phyloP scores from a whole-genome alignment of 1,140 invertebrate genomes.

The Zaprionus lachaisei region DNA sequence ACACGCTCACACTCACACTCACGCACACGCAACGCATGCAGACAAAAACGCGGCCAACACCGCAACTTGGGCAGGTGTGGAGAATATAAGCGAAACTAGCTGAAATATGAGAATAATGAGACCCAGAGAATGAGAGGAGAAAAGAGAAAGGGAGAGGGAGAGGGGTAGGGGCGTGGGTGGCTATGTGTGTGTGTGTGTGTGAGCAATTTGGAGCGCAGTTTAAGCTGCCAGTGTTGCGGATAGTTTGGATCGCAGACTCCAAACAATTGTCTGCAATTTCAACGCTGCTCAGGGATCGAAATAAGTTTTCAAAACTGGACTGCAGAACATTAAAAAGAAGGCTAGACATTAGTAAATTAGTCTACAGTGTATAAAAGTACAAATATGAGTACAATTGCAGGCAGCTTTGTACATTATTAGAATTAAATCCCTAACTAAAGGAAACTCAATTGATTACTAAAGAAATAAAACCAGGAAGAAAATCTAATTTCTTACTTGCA shows the following conservation, averaged over 20 bases:
- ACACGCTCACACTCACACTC: slow-evolving; percentile 16
- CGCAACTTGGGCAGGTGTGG: slow-evolving; percentile 60
- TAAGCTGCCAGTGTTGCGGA: slow-evolving; percentile 9
- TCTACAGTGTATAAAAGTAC: background rate
- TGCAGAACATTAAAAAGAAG: background rate
- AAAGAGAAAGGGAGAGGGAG: background rate
- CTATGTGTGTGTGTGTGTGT: background rate
- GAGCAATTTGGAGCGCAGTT: slow-evolving; percentile 24
- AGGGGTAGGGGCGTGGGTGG: background rate
- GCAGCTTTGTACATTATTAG: background rate
- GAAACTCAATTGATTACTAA: background rate
- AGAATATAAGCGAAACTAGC: slow-evolving; percentile 65
- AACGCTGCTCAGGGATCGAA: background rate
- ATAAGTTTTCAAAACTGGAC: background rate
- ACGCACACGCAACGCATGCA: slow-evolving; percentile 24
- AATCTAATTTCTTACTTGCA: too few species aligned
- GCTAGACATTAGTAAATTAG: slow-evolving; percentile 1
- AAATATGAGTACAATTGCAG: background rate
- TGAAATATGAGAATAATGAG: slow-evolving; percentile 68
- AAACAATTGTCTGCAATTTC: slow-evolving; percentile 10
- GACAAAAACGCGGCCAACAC: slow-evolving; percentile 34
- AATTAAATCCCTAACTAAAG: background rate
- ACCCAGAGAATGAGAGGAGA: background rate
- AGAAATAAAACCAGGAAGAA: too few species aligned
- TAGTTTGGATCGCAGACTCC: slow-evolving; percentile 29